Percentiles rank a stretch among this genome's conserved stretches.
Evolutionary conservation across 2,797 vertebrate genomes (phyloP).

Genomic region (Galagoides demidoff): DNA sequence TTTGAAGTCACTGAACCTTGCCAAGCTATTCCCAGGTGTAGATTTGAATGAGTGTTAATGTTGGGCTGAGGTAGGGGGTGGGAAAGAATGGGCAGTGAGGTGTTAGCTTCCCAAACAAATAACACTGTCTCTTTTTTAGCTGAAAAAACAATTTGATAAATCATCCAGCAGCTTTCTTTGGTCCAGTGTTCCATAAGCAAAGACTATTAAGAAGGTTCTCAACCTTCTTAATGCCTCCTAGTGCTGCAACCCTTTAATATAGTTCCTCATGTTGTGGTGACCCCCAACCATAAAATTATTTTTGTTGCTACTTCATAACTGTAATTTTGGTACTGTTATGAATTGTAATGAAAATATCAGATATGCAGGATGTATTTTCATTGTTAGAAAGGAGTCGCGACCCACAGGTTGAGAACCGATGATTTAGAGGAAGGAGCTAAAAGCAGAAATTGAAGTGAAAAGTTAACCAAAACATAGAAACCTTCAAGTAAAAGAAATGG

Average conservation of each 20-base stretch:
- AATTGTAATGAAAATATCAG: too few species aligned
- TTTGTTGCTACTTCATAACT: too few species aligned
- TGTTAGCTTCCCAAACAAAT: not conserved
- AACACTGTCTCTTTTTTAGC: not conserved
- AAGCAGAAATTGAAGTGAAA: conserved; percentile 28
- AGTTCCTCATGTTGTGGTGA: too few species aligned
- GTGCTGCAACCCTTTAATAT: too few species aligned
- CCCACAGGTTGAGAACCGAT: too few species aligned
- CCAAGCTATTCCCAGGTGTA: not conserved
- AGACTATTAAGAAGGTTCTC: not conserved
- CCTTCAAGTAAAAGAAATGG: not conserved
- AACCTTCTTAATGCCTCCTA: too few species aligned
- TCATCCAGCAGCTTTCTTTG: not conserved
- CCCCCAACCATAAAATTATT: too few species aligned
- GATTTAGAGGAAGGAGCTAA: not conserved
- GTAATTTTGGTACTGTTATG: too few species aligned
- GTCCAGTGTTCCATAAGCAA: not conserved
- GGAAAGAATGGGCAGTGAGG: not conserved
- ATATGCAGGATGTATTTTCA: too few species aligned
- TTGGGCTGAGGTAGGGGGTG: not conserved
- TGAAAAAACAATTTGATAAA: not conserved
- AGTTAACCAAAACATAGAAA: not conserved
- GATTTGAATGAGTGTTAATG: not conserved
- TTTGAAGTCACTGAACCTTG: not conserved
- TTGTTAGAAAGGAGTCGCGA: too few species aligned